Conservation (phyloP, 2,888 invertebrate species). For the Diarsia rubi region DNA sequence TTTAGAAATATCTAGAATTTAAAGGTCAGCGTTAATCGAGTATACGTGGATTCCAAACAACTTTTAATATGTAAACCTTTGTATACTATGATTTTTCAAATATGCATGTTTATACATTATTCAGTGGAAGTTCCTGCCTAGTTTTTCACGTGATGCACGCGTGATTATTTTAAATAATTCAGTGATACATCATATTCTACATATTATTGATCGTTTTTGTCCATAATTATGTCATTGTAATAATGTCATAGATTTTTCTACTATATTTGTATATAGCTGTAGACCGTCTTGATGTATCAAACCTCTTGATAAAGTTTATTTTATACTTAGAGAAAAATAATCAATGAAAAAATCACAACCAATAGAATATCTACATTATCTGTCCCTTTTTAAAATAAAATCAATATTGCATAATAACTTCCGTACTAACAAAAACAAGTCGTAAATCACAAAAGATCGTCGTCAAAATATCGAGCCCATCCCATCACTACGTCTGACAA, state of each 20-base stretch:
- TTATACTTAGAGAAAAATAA: no score
- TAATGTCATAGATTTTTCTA: no score
- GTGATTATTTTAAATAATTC: not conserved
- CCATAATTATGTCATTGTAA: not conserved
- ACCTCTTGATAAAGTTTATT: not conserved
- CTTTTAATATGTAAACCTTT: conserved; percentile 5
- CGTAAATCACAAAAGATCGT: not conserved
- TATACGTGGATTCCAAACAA: not conserved
- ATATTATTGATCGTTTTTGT: not conserved
- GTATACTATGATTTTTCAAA: not conserved
- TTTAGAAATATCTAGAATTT: conserved; percentile 29
- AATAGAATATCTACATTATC: not conserved
- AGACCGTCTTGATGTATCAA: not conserved
- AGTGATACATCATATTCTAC: not conserved
- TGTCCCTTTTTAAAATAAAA: not conserved
- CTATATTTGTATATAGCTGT: not conserved
- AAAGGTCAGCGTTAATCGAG: conserved; percentile 25
- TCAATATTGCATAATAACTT: not conserved
- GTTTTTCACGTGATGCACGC: not conserved
- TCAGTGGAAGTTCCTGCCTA: not conserved
- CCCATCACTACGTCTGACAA: conserved; percentile 78
- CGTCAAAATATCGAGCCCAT: conserved; percentile 54
- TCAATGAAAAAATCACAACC: not conserved
- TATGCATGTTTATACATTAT: not conserved
- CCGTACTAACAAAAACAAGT: not conserved